A percentile compares a stretch with the other conserved stretches of the same genome.
Evolutionary conservation across 1,140 invertebrate species (phyloP).

Genomic region (Lethocerus indicus): DNA sequence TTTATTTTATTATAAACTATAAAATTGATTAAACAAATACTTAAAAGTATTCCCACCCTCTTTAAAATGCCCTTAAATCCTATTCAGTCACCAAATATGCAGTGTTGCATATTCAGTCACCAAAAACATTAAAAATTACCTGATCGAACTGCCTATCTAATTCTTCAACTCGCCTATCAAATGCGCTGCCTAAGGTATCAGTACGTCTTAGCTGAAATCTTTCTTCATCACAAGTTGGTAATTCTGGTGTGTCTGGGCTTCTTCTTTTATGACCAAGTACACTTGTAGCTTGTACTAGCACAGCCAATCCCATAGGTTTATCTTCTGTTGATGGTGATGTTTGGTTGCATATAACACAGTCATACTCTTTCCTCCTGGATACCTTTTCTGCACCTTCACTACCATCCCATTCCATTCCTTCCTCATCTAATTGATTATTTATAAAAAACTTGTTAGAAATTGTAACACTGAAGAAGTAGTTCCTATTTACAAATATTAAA

Average conservation of each 20-base stretch:
- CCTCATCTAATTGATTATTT: constrained; percentile 32
- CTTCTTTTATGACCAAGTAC: constrained; percentile 54
- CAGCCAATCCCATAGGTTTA: constrained; percentile 79
- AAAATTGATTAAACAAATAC: too few relatives aligned
- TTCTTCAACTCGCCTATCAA: constrained; percentile 48
- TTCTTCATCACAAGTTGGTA: constrained; percentile 51
- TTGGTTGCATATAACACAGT: constrained; percentile 92
- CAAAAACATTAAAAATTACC: constrained; percentile 27
- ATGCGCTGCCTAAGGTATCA: constrained; percentile 41
- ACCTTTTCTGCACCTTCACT: constrained; percentile 28
- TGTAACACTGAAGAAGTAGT: background rate
- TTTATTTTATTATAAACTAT: too few relatives aligned
- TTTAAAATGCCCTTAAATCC: too few relatives aligned
- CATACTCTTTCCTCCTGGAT: constrained; percentile 50
- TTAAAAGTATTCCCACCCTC: too few relatives aligned
- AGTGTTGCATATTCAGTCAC: background rate
- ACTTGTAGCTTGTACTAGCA: constrained; percentile 51
- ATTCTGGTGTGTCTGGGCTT: constrained; percentile 34
- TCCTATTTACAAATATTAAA: too few relatives aligned
- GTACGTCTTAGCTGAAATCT: constrained; percentile 29
- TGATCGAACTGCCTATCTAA: constrained; percentile 54
- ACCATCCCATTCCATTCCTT: constrained; percentile 48
- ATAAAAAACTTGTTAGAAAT: background rate
- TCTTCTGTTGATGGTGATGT: constrained; percentile 66
- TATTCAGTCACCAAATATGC: too few relatives aligned